A percentile compares a stretch with the other conserved stretches of the same genome.
Conservation (phyloP, 37 sponge, comb jelly and placozoan genomes). For the Hormiphora californensis region DNA sequence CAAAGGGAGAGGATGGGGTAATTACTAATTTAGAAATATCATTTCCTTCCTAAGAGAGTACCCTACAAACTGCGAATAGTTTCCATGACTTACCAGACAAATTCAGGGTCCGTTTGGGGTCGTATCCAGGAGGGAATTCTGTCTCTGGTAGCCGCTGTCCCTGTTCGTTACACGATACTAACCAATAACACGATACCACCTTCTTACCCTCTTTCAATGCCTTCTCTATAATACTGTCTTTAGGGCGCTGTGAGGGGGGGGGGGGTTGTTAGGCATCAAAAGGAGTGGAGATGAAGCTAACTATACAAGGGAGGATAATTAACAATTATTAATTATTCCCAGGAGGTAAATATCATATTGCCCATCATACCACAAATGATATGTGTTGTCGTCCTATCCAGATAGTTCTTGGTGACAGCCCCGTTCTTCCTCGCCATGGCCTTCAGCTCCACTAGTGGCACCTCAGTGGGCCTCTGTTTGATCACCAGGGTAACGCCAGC, state of each 20-base stretch:
- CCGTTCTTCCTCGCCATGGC: not conserved
- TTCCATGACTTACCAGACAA: not conserved
- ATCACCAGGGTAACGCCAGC: constrained; percentile 16
- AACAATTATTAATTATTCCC: too few relatives aligned
- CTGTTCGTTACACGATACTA: constrained; percentile 8
- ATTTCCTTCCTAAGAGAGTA: not conserved
- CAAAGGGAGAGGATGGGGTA: not conserved
- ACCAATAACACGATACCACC: constrained; percentile 22
- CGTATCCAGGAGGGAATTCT: constrained; percentile 42
- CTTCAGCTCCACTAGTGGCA: not conserved
- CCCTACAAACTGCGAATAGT: not conserved
- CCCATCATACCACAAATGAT: constrained; percentile 28
- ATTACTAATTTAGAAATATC: not conserved
- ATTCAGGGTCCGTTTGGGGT: constrained; percentile 21
- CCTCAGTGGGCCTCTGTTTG: constrained; percentile 10
- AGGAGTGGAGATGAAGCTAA: too few relatives aligned
- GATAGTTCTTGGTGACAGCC: not conserved
- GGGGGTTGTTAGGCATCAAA: too few relatives aligned
- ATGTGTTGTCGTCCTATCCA: constrained; percentile 12
- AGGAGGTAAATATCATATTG: too few relatives aligned
- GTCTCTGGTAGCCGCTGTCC: not conserved
- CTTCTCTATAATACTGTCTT: constrained; percentile 22
- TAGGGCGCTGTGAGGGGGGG: too few relatives aligned
- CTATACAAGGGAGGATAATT: too few relatives aligned
- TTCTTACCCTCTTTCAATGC: not conserved